A percentile compares a stretch with the other conserved stretches of the same genome.
Conservation (phyloP, 2,113 vertebrate species). For the Mus musculus region GRCm39 chr14:104352001-104352500, state of each 20-base stretch:
- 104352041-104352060: background rate
- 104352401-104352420: slow-evolving; percentile 67
- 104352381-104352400: slow-evolving; percentile 57
- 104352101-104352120: background rate
- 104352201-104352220: background rate
- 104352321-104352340: background rate
- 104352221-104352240: background rate
- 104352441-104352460: slow-evolving; percentile 72
- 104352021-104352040: background rate
- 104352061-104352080: too few species aligned
- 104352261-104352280: background rate
- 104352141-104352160: background rate
- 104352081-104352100: background rate
- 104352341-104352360: background rate
- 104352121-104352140: background rate
- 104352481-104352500: slow-evolving; percentile 77
- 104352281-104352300: background rate
- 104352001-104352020: background rate
- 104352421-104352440: slow-evolving; percentile 57
- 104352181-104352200: background rate
- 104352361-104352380: slow-evolving; percentile 38
- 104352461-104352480: slow-evolving; percentile 67
- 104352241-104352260: background rate
- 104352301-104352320: background rate
- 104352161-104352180: background rate